phyloP scores from a whole-genome alignment of 2,113 vertebrate genomes.

The Amazona vittata region DNA sequence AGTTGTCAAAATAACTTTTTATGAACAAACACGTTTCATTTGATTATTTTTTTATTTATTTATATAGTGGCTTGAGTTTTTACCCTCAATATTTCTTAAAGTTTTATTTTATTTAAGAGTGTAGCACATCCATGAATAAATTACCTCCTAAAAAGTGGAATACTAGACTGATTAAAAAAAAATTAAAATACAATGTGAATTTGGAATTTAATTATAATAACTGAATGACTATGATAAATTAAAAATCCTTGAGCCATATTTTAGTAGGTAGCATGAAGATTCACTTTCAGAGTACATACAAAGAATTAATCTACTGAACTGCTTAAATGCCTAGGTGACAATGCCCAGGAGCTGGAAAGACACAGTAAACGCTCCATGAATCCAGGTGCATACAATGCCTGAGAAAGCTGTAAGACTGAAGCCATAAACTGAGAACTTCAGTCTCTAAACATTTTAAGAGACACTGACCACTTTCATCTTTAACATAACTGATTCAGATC shows the following conservation, averaged over 20 bases:
- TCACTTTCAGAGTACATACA: neutral
- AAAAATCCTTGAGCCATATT: neutral
- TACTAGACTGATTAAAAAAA: neutral
- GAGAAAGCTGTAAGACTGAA: neutral
- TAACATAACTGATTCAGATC: neutral
- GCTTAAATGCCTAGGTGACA: neutral
- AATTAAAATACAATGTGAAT: neutral
- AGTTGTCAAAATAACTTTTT: neutral
- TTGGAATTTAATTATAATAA: neutral
- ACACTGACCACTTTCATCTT: neutral
- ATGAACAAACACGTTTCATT: accelerated
- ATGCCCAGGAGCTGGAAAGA: neutral
- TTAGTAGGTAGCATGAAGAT: neutral
- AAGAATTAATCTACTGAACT: neutral
- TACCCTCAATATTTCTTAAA: neutral
- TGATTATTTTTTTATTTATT: neutral
- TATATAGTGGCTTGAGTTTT: neutral
- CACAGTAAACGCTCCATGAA: neutral
- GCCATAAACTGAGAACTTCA: neutral
- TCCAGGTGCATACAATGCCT: neutral
- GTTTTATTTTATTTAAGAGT: neutral
- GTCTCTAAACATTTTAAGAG: neutral
- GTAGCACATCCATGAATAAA: neutral
- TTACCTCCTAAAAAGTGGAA: neutral
- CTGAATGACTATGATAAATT: neutral